phyloP scores from a whole-genome alignment of 1,140 invertebrate species.

The Goniozus legneri region DNA sequence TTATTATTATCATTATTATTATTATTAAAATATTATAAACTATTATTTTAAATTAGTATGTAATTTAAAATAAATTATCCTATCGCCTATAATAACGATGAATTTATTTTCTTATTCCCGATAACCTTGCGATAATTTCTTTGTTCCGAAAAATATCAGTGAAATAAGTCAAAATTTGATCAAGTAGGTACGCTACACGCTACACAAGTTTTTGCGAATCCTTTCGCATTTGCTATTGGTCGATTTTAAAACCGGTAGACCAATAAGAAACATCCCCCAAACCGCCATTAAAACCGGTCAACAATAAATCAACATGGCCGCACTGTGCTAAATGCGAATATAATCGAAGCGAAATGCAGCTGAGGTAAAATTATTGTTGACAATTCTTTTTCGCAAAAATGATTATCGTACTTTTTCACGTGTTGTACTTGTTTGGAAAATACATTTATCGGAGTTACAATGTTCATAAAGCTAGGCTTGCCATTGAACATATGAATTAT shows the following conservation, averaged over 20 bases:
- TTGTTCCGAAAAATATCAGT: slow-evolving; percentile 1
- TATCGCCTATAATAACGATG: too few species aligned
- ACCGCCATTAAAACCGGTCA: not conserved
- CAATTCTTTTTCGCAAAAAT: slow-evolving; percentile 27
- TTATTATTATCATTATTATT: slow-evolving; percentile 40
- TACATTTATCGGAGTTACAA: slow-evolving; percentile 27
- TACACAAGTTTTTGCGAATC: too few species aligned
- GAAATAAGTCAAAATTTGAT: not conserved
- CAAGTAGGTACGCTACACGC: too few species aligned
- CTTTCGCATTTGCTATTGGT: too few species aligned
- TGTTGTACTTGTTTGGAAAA: slow-evolving; percentile 33
- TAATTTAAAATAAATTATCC: slow-evolving; percentile 3
- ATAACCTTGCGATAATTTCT: slow-evolving; percentile 2
- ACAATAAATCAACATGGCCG: slow-evolving; percentile 13
- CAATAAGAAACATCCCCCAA: not conserved
- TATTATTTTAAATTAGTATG: slow-evolving; percentile 19
- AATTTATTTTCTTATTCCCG: too few species aligned
- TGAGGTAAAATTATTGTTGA: too few species aligned
- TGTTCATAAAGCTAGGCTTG: not conserved
- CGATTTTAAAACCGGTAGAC: not conserved
- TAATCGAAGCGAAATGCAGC: too few species aligned
- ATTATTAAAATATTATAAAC: slow-evolving; percentile 41
- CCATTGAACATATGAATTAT: too few species aligned
- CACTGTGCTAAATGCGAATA: not conserved
- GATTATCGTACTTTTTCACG: slow-evolving; percentile 36